Base-by-base conservation (phyloP, 2,888 invertebrate genomes). In the Aromia moschata region DNA sequence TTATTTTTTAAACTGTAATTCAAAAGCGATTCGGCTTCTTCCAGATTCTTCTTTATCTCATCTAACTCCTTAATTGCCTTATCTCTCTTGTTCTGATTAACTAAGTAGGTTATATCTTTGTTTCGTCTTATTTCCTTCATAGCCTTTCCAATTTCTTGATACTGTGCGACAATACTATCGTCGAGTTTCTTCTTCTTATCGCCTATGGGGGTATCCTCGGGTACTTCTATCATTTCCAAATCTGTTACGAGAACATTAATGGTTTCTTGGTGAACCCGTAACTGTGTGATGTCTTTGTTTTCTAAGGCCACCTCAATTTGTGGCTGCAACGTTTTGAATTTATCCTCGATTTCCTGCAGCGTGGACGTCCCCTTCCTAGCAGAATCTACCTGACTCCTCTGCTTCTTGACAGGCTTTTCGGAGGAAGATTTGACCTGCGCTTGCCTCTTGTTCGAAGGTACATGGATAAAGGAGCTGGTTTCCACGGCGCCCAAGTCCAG, bases 261-360 rank as follows among this genome's bases (percentile, higher is more conserved):
- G 2, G 70, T 70, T 18, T 65, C 49, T 25, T 64, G 44, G 38
- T 68, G 59, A 10, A 70, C 54, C 44, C 67, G 61, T 5, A 74
- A 44, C 43, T 64, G 64, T 1, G 64, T 67, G 5, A 51, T 60
- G 45, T 74, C 73, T 56, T 64, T 61, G 25, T 70, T 68, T 9
- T 60, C 58, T 20, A 71, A 58, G 1, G 74, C 73, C 7, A 62
- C 60, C 7, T 54, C 58, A 10, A 70, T 61, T 37, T 69, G 60
- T 4, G 49, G 55, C 47, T 65, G 68, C 33, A 74, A 37, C 5
- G 63, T 59, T 18, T 60, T 55, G n/a, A 68, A 15, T 59, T 69
- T 69, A 2, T 31, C 57, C 16, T 70, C 70, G n/a, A 72, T 66
- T 1, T 72, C 67, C 37, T 63, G 56, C n/a, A 71, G 37, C 36